Base-by-base conservation (phyloP, 2,888 invertebrate species). In the Cecidostiba fungosa region DNA sequence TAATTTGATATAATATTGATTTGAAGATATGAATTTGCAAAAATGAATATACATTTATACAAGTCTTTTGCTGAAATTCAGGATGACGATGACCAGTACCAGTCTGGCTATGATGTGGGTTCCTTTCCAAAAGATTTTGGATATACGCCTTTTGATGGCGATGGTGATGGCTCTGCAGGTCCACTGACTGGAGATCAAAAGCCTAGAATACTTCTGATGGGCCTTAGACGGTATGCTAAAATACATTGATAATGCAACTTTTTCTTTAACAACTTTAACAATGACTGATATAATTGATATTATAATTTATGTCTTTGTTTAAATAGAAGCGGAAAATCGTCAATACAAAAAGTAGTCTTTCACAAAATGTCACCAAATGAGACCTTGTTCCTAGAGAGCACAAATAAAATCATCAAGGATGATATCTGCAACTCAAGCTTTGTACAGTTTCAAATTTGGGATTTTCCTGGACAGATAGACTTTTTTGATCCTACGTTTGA, bases 341-440 rank as follows among this genome's bases (percentile, higher is more conserved):
- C 99, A 0, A 99, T 99, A 91, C 98, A 99, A 93, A 99, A 99
- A 95, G 99, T 99, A 5, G 99, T 99, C n/a, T 99, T 99, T 93
- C 99, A 99, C 94, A 99, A 99, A 94, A 99, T 99, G 98, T 99
- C 99, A 2, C 99, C 99, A 1, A 99, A 99, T 94, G 99, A 99
- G 94, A 99, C 99, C 0, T 94, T 99, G 82, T 99, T 99, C 93
- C 94, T 99, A 88, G 99, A 99, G 94, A 99, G 99, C 88, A 99
- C 99, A 77, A 99, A 98, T 93, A 98, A 99, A 95, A 98, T 99
- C 89, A 98, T 98, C 3, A 99, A 99, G 94, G 99, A 99, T 94
- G 99, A 99, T 92, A 98, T 99, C 87, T 98, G 98, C 90, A 99
- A 99, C 94, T 97, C 97, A 74, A 97, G 99, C 91, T 99, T 99